A percentile compares a stretch with the other conserved stretches of the same genome.
These are phyloP conservation scores for Colostygia pectinataria DNA, from an alignment of 2,888 invertebrate genomes.

Conservation along the genomic window DNA sequence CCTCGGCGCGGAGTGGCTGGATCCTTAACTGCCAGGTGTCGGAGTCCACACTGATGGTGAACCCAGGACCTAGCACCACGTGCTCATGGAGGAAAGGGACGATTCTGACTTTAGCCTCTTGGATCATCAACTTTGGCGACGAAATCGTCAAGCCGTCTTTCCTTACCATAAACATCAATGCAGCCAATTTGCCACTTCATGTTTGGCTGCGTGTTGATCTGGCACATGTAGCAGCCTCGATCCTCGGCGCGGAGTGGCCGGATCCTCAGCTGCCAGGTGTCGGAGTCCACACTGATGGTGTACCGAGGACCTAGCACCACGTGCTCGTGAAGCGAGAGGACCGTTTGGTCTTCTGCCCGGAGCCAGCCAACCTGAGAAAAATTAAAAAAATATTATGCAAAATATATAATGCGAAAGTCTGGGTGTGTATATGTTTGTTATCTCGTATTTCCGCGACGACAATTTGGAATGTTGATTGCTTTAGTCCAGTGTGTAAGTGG, in stretches of 20 bases:
- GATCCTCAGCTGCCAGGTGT: conserved; percentile 94
- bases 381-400: neutral
- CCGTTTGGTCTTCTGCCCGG: conserved; percentile 91
- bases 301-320: conserved; percentile 91
- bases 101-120: conserved; percentile 93
- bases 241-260: conserved; percentile 91
- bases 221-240: conserved; percentile 95
- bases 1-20: conserved; percentile 90
- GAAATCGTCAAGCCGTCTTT: no score
- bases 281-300: conserved; percentile 88
- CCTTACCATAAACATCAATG: conserved; percentile 91
- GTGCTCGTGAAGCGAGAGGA: conserved; percentile 89
- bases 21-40: conserved; percentile 94
- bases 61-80: conserved; percentile 90
- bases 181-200: conserved; percentile 95
- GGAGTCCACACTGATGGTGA: conserved; percentile 89
- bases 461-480: no score
- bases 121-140: no score
- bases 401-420: no score
- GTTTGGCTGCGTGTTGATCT: conserved; percentile 91
- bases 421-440: no score
- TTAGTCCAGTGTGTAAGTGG: no score
- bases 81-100: conserved; percentile 90
- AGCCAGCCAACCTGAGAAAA: conserved; percentile 90
- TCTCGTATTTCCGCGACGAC: no score